Percentiles rank a stretch among this genome's conserved stretches.
phyloP scores from a whole-genome alignment of 2,888 invertebrate genomes.

The Campoplex nolae region DNA sequence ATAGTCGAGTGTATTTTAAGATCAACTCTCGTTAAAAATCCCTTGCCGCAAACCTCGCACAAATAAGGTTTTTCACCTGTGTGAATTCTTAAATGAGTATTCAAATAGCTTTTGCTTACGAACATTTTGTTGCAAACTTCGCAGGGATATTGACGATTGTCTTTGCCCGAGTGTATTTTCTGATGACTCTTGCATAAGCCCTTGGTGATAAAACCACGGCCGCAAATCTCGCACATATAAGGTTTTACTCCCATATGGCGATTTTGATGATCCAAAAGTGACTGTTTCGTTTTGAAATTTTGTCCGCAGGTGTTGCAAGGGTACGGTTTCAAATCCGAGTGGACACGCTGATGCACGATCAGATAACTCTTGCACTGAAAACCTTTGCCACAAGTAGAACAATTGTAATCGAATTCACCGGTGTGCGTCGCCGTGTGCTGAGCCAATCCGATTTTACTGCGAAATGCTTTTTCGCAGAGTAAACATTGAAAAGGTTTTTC shows the following conservation, averaged over 20 bases:
- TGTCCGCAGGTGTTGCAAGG: constrained; percentile 87
- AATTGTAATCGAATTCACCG: constrained; percentile 86
- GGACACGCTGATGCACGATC: constrained; percentile 87
- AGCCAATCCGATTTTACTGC: constrained; percentile 87
- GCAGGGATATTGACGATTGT: constrained; percentile 87
- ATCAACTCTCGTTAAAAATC: constrained; percentile 87
- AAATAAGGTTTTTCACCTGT: constrained; percentile 87
- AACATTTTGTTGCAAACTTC: constrained; percentile 87
- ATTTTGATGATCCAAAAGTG: constrained; percentile 87
- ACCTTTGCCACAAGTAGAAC: constrained; percentile 87
- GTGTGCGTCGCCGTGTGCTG: constrained; percentile 88
- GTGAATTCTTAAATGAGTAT: constrained; percentile 87
- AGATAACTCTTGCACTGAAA: constrained; percentile 88
- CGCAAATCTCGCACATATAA: constrained; percentile 87
- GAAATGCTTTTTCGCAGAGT: constrained; percentile 87
- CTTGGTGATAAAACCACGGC: constrained; percentile 87
- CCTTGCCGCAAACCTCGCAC: constrained; percentile 88
- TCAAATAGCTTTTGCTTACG: constrained; percentile 87
- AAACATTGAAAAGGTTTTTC: constrained; percentile 87
- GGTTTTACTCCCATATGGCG: constrained; percentile 87
- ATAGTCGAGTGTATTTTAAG: constrained; percentile 87
- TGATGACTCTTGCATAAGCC: constrained; percentile 87
- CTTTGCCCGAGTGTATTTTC: constrained; percentile 86
- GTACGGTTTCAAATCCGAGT: constrained; percentile 87
- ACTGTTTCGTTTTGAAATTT: constrained; percentile 87